Evolutionary conservation across 2,888 invertebrate genomes (phyloP).

Genomic region (Dermolepida albohirtum): DNA sequence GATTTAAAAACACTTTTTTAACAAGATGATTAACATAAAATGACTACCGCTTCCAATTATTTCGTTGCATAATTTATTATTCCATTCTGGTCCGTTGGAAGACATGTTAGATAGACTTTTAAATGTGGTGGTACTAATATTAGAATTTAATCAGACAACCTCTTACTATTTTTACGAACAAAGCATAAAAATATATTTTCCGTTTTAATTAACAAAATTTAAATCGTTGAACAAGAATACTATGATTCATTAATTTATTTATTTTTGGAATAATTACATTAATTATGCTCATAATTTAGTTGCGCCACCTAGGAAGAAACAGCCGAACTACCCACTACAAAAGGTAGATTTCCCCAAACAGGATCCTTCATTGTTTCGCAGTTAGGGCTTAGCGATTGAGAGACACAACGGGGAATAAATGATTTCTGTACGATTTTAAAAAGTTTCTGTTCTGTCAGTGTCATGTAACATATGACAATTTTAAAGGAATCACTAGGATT

Average conservation of each 20-base stretch:
- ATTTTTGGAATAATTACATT: neutral
- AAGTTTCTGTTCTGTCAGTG: no score
- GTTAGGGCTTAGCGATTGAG: neutral
- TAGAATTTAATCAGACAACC: no score
- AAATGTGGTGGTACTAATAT: neutral
- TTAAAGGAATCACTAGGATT: no score
- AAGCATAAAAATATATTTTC: no score
- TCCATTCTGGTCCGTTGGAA: neutral
- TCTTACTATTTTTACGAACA: no score
- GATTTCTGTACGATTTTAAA: no score
- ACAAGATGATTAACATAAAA: constrained; percentile 14
- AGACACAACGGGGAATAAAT: no score
- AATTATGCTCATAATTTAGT: neutral
- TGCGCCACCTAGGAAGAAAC: constrained; percentile 29
- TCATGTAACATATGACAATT: no score
- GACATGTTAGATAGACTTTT: constrained; percentile 11
- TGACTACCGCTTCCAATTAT: constrained; percentile 12
- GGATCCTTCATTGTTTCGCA: no score
- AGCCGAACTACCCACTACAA: neutral
- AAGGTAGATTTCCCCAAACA: neutral
- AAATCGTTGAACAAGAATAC: no score
- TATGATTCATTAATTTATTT: neutral
- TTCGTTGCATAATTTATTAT: constrained; percentile 15
- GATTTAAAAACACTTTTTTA: constrained; percentile 14
- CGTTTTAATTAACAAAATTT: no score